Percentiles rank a stretch among this genome's conserved stretches.
Conservation (phyloP, 2,888 invertebrate species). For the Synergus gifuensis region DNA sequence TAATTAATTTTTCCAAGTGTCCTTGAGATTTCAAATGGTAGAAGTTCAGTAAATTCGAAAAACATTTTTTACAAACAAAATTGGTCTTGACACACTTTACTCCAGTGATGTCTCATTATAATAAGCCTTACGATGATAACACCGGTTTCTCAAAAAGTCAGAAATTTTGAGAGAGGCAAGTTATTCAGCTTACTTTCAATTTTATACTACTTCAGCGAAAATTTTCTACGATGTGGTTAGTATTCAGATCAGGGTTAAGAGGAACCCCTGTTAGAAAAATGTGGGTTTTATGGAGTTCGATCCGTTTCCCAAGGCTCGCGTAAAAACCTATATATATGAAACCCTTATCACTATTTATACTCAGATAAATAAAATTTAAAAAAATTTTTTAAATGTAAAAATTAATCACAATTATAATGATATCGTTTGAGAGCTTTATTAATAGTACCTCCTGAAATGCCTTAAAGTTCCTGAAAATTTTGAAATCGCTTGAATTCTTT, state of each 20-base stretch:
- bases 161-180: not conserved
- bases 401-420: too few species aligned
- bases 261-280: constrained; percentile 27
- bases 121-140: not conserved
- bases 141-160: not conserved
- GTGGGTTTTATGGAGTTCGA: constrained; percentile 7
- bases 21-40: not conserved
- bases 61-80: not conserved
- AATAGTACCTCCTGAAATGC: too few species aligned
- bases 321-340: not conserved
- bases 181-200: not conserved
- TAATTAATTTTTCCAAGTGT: constrained; percentile 29
- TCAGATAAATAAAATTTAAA: not conserved
- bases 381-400: too few species aligned
- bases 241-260: constrained; percentile 21
- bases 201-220: not conserved
- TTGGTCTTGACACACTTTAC: not conserved
- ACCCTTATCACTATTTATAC: constrained; percentile 14
- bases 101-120: not conserved
- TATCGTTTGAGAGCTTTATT: too few species aligned
- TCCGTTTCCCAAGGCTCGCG: not conserved
- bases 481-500: not conserved
- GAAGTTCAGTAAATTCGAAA: not conserved
- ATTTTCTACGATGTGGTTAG: not conserved
- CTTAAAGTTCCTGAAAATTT: not conserved